A percentile compares a stretch with the other conserved stretches of the same genome.
Evolutionary conservation across 2,113 vertebrate genomes (phyloP).

Genomic region (Triplophysa tibetana): DNA sequence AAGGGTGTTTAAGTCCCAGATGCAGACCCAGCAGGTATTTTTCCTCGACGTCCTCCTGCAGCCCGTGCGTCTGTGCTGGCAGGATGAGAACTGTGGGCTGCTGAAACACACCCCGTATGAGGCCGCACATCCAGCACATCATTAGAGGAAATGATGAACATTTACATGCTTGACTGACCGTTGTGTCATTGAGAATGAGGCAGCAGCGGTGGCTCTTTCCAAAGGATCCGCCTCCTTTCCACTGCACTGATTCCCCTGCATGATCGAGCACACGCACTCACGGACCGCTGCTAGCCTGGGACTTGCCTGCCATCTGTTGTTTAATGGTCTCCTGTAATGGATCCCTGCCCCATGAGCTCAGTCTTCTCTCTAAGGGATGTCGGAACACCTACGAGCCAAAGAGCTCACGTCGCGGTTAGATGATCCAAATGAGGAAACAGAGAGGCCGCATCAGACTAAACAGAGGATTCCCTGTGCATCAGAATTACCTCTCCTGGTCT

Average conservation of each 20-base stretch:
- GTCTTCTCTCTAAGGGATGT: conserved; percentile 12
- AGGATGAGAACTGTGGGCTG: neutral
- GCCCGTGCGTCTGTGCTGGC: conserved; percentile 24
- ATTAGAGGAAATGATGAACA: conserved; percentile 57
- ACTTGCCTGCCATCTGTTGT: conserved; percentile 60
- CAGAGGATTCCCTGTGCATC: neutral
- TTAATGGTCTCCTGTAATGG: conserved; percentile 47
- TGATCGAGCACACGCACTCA: conserved; percentile 24
- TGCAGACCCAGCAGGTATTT: conserved; percentile 35
- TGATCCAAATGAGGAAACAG: conserved; percentile 20
- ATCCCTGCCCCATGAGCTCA: conserved; percentile 23
- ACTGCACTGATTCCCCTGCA: conserved; percentile 26
- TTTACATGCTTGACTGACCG: conserved; percentile 57
- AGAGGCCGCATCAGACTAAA: conserved; percentile 2
- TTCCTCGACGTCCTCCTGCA: conserved; percentile 12
- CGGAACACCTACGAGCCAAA: neutral
- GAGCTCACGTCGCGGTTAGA: conserved; percentile 21
- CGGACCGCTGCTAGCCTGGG: conserved; percentile 27
- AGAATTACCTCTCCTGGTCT: neutral
- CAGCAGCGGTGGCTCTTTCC: conserved; percentile 26
- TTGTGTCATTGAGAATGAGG: conserved; percentile 56
- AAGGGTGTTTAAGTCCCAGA: conserved; percentile 44
- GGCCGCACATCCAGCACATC: conserved; percentile 49
- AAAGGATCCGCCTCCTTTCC: conserved; percentile 32
- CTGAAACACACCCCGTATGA: conserved; percentile 33